Conservation (phyloP, 2,113 vertebrate species). For the Daboia siamensis region DNA sequence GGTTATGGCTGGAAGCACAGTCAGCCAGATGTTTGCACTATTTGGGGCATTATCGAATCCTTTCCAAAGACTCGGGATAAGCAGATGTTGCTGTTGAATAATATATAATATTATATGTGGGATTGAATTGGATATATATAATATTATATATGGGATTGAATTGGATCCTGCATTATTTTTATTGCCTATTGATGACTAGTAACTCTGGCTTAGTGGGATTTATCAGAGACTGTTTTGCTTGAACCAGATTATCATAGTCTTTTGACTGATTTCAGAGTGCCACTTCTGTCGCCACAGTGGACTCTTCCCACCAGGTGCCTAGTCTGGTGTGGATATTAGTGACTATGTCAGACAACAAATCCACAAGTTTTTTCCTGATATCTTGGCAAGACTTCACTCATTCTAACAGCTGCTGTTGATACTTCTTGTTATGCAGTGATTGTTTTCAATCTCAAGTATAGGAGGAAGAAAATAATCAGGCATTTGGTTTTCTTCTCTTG, state of each 20-base stretch:
- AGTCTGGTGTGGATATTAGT: not conserved
- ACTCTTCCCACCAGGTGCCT: not conserved
- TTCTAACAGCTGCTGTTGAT: not conserved
- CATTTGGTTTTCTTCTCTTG: not conserved
- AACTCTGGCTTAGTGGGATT: not conserved
- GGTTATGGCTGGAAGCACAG: not conserved
- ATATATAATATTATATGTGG: too few relatives aligned
- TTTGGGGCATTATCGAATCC: not conserved
- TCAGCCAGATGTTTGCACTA: not conserved
- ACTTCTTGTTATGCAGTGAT: not conserved
- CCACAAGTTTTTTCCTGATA: not conserved
- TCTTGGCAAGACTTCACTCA: not conserved
- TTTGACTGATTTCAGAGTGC: not conserved
- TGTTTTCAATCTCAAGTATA: not conserved
- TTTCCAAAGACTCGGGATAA: not conserved
- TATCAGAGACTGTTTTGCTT: not conserved
- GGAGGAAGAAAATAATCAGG: not conserved
- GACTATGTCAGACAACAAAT: not conserved
- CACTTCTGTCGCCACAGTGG: not conserved
- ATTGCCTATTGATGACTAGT: not conserved
- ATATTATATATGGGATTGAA: not conserved
- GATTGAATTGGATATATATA: not conserved
- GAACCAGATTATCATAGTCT: not conserved
- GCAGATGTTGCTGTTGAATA: not conserved
- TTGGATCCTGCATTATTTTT: not conserved